Evolutionary conservation across 2,888 invertebrate genomes (phyloP).

Genomic region (Sceliomorpha sp.): DNA sequence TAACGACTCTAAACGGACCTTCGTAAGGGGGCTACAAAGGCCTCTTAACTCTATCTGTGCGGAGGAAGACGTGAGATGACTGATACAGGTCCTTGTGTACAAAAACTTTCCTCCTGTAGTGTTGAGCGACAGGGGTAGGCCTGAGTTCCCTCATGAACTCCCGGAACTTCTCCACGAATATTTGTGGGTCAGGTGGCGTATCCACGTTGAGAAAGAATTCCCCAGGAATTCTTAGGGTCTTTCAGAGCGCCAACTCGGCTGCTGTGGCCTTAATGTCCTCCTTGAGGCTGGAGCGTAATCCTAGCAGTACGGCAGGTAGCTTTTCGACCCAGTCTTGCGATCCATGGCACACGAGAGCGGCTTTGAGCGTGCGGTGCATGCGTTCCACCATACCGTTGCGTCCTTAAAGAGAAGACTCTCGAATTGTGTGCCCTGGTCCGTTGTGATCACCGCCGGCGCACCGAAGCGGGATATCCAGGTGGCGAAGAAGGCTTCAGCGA

Average conservation of each 20-base stretch:
- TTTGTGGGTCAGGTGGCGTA: conserved; percentile 8
- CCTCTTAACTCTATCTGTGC: conserved; percentile 6
- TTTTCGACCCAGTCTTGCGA: conserved; percentile 11
- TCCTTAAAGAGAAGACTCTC: conserved; percentile 58
- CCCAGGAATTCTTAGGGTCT: conserved; percentile 27
- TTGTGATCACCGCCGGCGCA: conserved; percentile 68
- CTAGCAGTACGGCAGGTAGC: conserved; percentile 22
- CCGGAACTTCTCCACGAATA: conserved; percentile 20
- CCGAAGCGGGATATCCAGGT: conserved; percentile 79
- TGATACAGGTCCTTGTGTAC: conserved; percentile 6
- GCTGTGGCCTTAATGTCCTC: conserved; percentile 33
- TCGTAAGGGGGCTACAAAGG: conserved; percentile 18
- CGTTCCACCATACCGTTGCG: conserved; percentile 29
- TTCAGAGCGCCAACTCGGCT: conserved; percentile 29
- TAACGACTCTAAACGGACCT: conserved; percentile 52
- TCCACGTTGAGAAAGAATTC: conserved; percentile 39
- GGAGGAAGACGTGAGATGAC: conserved; percentile 16
- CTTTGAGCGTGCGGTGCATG: conserved; percentile 20
- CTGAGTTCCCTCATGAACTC: conserved; percentile 11
- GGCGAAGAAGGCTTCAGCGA: conserved; percentile 42
- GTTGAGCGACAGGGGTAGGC: conserved; percentile 18
- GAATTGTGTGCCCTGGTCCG: conserved; percentile 66
- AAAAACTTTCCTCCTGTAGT: conserved; percentile 12
- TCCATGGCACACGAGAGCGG: conserved; percentile 18
- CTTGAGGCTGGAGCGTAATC: conserved; percentile 28